These are phyloP conservation scores for Anagyrus pseudococci DNA, from an alignment of 2,888 invertebrate species.

Conservation along the genomic window DNA sequence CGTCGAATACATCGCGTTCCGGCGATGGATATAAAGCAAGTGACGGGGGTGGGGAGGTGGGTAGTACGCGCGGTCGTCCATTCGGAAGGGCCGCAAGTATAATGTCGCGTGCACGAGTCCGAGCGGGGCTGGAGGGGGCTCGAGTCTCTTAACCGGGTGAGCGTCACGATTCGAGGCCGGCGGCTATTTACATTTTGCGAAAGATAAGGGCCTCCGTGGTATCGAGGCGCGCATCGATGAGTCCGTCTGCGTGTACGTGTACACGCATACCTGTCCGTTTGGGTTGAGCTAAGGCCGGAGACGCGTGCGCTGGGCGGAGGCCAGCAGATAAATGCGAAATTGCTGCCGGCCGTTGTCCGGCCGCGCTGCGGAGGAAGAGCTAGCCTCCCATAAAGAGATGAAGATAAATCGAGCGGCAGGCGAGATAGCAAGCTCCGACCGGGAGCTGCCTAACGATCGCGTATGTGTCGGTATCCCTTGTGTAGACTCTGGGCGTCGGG, in stretches of 20 bases:
- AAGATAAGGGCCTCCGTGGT: slow-evolving; percentile 12
- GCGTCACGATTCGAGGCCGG: slow-evolving; percentile 4
- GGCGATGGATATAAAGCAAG: too few relatives aligned
- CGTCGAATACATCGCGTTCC: not conserved
- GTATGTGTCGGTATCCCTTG: not conserved
- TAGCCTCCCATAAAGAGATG: slow-evolving; percentile 26
- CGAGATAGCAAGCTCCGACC: slow-evolving; percentile 2
- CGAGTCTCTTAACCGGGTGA: too few relatives aligned
- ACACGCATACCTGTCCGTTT: too few relatives aligned
- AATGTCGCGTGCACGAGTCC: too few relatives aligned
- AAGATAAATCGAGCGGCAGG: slow-evolving; percentile 24
- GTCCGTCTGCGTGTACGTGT: not conserved
- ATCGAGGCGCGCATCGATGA: not conserved
- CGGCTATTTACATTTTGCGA: slow-evolving; percentile 21
- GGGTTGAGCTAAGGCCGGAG: too few relatives aligned
- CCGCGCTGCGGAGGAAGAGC: not conserved
- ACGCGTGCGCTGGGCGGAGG: not conserved
- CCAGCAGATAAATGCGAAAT: slow-evolving; percentile 22
- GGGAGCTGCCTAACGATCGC: not conserved
- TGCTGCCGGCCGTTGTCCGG: not conserved
- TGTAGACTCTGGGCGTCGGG: too few relatives aligned
- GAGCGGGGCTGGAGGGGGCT: too few relatives aligned
- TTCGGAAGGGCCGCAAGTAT: too few relatives aligned
- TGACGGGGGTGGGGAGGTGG: too few relatives aligned
- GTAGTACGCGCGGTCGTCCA: too few relatives aligned